These are phyloP conservation scores for Phataginus tricuspis DNA, from an alignment of 2,797 vertebrate genomes.

Conservation along the genomic window DNA sequence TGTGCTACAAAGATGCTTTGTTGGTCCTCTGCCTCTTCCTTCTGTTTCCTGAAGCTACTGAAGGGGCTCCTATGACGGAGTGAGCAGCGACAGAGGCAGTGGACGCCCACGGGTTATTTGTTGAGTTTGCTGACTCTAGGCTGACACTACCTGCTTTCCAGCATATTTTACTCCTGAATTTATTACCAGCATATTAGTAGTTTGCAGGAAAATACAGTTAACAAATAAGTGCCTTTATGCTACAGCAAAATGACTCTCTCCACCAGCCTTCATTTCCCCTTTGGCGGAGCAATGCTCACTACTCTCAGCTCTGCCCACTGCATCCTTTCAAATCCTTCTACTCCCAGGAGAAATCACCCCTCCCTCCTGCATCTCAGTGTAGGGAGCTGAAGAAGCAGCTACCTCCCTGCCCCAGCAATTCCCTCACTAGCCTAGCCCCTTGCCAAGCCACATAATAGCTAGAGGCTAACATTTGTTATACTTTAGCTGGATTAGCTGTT, in stretches of 20 bases:
- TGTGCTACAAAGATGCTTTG: neutral
- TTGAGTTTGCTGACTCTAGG: neutral
- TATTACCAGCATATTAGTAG: neutral
- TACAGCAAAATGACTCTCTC: neutral
- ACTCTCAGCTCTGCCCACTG: neutral
- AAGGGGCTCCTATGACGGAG: fast-evolving
- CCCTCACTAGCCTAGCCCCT: neutral
- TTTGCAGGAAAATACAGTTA: neutral
- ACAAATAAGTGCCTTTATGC: fast-evolving
- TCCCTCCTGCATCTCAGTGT: neutral
- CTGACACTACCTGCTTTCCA: neutral
- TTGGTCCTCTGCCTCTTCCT: neutral
- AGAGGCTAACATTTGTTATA: neutral
- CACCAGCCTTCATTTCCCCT: neutral
- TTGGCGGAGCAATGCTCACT: neutral
- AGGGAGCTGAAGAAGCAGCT: neutral
- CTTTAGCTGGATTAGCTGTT: neutral
- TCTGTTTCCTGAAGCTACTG: neutral
- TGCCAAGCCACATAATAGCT: neutral
- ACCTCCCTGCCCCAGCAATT: too few species aligned
- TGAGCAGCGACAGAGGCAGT: neutral
- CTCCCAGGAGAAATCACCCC: neutral
- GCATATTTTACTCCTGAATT: neutral
- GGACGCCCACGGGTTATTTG: neutral
- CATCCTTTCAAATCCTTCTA: neutral